These are phyloP conservation scores for Poecilus cupreus DNA, from an alignment of 2,888 invertebrate species.

Conservation along the genomic window DNA sequence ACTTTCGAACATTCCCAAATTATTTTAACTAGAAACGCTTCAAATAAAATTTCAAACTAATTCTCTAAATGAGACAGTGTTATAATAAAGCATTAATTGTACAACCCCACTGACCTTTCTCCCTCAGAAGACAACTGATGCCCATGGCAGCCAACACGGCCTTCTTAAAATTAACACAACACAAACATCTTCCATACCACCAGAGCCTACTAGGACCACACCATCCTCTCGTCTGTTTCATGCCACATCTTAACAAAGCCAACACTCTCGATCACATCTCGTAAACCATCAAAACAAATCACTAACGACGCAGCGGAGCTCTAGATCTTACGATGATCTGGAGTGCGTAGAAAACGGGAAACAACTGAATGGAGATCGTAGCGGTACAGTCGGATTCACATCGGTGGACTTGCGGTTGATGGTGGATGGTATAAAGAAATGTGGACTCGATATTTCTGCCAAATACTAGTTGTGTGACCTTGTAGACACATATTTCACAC, in stretches of 20 bases:
- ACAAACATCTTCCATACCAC: constrained; percentile 62
- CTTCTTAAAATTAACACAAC: constrained; percentile 67
- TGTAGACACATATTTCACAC: no score
- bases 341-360: constrained; percentile 42
- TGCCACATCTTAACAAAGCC: constrained; percentile 48
- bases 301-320: neutral
- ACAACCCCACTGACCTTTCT: constrained; percentile 64
- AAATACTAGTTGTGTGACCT: no score
- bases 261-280: constrained; percentile 4
- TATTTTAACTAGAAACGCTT: no score
- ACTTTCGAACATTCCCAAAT: no score
- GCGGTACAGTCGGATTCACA: constrained; percentile 67
- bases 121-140: constrained; percentile 67
- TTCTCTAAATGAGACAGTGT: no score
- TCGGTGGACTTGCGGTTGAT: constrained; percentile 66
- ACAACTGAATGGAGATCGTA: constrained; percentile 53
- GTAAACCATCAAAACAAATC: neutral
- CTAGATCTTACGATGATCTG: constrained; percentile 7
- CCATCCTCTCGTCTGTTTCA: constrained; percentile 40
- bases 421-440: constrained; percentile 62
- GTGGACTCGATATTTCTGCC: no score
- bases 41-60: no score
- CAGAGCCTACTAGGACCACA: neutral
- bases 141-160: constrained; percentile 68
- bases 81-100: no score